Evolutionary conservation across 2,113 vertebrate species (phyloP), one percentile per base, ranked within the genome.

Genomic region (Poeciliopsis occidentalis): DNA sequence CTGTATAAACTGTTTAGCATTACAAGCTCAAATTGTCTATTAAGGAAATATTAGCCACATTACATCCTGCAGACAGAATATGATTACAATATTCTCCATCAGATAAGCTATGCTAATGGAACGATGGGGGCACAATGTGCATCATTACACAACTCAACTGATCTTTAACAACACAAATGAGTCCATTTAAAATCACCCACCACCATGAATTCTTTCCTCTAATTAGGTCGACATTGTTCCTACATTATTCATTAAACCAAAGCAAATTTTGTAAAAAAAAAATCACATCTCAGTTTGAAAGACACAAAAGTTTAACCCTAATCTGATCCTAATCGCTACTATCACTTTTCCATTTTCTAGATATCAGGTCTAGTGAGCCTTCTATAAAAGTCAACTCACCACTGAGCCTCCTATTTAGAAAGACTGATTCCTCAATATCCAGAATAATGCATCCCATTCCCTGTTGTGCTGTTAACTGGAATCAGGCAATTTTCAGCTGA

Each of bases 221-320:
- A 19, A 47, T 47, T 47, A 47, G 44, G 19, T 57, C 2, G 2
- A 22, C 64, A 19, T 63, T 76, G 29, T 60, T 67, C 60, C 24
- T 19, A 65, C 44, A 74, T 22, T 77, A 19, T 32, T 65, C 2
- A 27, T 61, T 66, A 82, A 86, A 30, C 76, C 12, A 54, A 69
- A 69, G 62, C 77, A 54, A 73, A 82, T 29, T 68, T 60, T 24
- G 29, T 60, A 27, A 27, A 27, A 27, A 27, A 8, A 29, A 32
- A 71, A 70, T 17, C 7, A 22, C 15, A 22, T 54, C 51, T 2
- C 3, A 8, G 22, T 54, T 54, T 54, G 22, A 54, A 54, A 54
- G 51, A 54, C 17, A 22, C 51, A 54, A 19, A 22, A 2, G 19
- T 24, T 54, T 17, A 17, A 15, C 73, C 79, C 76, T 3, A 19